phyloP scores from a whole-genome alignment of 2,888 invertebrate genomes.

The Charanyca ferruginea region DNA sequence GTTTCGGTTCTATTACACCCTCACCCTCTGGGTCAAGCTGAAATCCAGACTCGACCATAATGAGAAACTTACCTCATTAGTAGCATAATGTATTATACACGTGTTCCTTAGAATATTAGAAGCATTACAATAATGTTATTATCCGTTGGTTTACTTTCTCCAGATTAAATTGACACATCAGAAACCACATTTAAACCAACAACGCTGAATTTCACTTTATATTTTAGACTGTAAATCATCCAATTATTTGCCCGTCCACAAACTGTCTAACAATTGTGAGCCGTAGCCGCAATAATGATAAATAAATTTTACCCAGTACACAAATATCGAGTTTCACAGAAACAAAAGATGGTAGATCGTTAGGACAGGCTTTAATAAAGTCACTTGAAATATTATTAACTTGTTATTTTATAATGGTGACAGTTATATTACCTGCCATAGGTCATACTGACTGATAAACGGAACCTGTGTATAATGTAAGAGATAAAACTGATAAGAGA shows the following conservation, averaged over 20 bases:
- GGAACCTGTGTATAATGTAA: slow-evolving; percentile 9
- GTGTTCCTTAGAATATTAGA: too few species aligned
- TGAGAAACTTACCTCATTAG: too few species aligned
- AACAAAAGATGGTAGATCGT: slow-evolving; percentile 33
- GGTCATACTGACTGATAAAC: slow-evolving; percentile 9
- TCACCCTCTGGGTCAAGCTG: too few species aligned
- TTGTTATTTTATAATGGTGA: slow-evolving; percentile 23
- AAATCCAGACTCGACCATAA: too few species aligned
- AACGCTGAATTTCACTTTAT: neutral
- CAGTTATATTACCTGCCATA: slow-evolving; percentile 1
- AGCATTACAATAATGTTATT: too few species aligned
- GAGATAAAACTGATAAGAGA: neutral
- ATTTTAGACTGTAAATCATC: slow-evolving; percentile 7
- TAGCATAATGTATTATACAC: too few species aligned
- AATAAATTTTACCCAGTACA: neutral
- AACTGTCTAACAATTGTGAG: slow-evolving; percentile 16
- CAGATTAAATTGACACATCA: too few species aligned
- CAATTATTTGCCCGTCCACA: slow-evolving; percentile 8
- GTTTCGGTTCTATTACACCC: too few species aligned
- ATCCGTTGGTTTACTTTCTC: too few species aligned
- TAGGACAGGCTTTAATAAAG: slow-evolving; percentile 24
- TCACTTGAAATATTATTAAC: slow-evolving; percentile 33
- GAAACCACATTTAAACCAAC: neutral
- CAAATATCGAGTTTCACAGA: slow-evolving; percentile 14
- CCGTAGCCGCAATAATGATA: slow-evolving; percentile 12